A percentile compares a stretch with the other conserved stretches of the same genome.
phyloP scores from a whole-genome alignment of 2,113 vertebrate genomes.

The Herpetotheres cachinnans region DNA sequence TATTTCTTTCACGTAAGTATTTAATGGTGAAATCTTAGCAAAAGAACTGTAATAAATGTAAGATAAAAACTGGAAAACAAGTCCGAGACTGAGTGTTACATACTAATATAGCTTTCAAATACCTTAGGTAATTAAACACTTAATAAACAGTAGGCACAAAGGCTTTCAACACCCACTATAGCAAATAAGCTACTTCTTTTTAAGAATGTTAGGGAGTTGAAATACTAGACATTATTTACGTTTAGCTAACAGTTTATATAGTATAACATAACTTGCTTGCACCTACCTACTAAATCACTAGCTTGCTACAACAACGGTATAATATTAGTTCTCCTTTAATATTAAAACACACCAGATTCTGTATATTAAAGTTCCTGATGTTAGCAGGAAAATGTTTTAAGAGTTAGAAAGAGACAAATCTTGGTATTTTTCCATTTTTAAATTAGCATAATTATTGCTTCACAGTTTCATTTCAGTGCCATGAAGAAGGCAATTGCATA shows the following conservation, averaged over 20 bases:
- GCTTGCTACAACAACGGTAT: neutral
- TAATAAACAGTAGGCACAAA: neutral
- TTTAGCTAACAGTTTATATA: neutral
- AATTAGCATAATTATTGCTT: slow-evolving; percentile 11
- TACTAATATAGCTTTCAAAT: neutral
- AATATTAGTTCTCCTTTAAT: neutral
- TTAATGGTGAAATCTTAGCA: neutral
- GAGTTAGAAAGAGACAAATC: neutral
- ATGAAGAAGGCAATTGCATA: neutral
- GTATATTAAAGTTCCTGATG: neutral
- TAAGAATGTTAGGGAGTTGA: neutral
- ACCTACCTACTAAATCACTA: neutral
- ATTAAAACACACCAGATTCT: neutral
- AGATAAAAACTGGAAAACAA: slow-evolving; percentile 2
- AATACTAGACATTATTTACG: neutral
- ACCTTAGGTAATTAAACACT: slow-evolving; percentile 22
- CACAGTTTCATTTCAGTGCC: neutral
- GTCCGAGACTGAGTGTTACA: neutral
- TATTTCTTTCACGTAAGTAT: neutral
- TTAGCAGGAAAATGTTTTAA: neutral
- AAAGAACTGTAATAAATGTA: neutral
- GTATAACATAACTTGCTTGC: neutral
- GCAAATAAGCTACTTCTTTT: slow-evolving; percentile 4
- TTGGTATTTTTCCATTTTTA: neutral
- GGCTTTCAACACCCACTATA: neutral